Conservation (phyloP, 2,888 invertebrate species). For the Carabus problematicus region DNA sequence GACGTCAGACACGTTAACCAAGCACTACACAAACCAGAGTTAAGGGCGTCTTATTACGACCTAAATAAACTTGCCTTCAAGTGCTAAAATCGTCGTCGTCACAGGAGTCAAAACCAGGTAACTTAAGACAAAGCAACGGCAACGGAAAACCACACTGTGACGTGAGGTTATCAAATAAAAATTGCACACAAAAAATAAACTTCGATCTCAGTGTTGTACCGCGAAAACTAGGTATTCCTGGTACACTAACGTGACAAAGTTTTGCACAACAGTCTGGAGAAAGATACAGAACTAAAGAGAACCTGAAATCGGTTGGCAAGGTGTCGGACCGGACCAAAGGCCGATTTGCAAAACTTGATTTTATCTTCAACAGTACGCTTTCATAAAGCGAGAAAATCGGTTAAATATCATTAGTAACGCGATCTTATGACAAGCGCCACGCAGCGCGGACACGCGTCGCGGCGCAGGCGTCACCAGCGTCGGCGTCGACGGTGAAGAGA, state of each 20-base stretch:
- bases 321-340: slow-evolving; percentile 10
- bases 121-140: slow-evolving; percentile 13
- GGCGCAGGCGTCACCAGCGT: slow-evolving; percentile 21
- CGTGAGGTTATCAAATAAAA: slow-evolving; percentile 32
- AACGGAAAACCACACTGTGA: slow-evolving; percentile 1
- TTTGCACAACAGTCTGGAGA: slow-evolving; percentile 4
- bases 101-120: slow-evolving; percentile 5
- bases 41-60: slow-evolving; percentile 39
- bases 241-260: slow-evolving; percentile 12
- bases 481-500: slow-evolving; percentile 15
- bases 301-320: not conserved
- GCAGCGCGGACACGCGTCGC: slow-evolving; percentile 9
- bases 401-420: slow-evolving; percentile 44
- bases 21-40: slow-evolving; percentile 34
- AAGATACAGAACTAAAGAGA: not conserved
- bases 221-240: not conserved
- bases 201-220: not conserved
- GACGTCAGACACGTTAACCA: slow-evolving; percentile 27
- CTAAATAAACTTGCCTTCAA: slow-evolving; percentile 32
- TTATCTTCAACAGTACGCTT: slow-evolving; percentile 35
- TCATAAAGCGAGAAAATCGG: slow-evolving; percentile 43
- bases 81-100: not conserved
- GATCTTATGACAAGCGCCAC: slow-evolving; percentile 32
- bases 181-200: slow-evolving; percentile 31
- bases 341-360: slow-evolving; percentile 34